Evolutionary conservation across 2,113 vertebrate species (phyloP), one percentile per base, ranked within the genome.

Genomic region (Toxotes chatareus): DNA sequence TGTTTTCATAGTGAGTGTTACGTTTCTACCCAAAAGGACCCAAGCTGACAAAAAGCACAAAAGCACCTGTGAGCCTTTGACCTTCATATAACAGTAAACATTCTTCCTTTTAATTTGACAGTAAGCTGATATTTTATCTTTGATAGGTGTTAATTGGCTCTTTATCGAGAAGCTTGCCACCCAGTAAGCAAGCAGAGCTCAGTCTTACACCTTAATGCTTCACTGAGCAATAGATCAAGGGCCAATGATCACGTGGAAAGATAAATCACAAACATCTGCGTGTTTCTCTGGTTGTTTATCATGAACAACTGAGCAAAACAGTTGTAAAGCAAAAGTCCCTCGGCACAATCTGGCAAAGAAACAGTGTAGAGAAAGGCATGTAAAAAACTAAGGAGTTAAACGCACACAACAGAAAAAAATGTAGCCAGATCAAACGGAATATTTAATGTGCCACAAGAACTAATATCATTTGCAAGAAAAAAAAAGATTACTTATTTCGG

Each of bases 391-490:
- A 67, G 11, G 17, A 23, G 44, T 5, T 12, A n/a, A 55, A 21
- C 10, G 40, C 13, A 76, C 5, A 72, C 23, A 5, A 36, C n/a
- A 27, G 6, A 55, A 62, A 27, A 53, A 49, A 61, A 63, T 47
- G 7, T 36, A 23, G 36, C 46, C 10, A 59, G 64, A n/a, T 67
- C 60, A 46, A 83, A 85, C 23, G 16, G n/a, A 36, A 47, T 31
- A 73, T 72, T 78, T 79, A 59, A 78, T 78, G 60, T 77, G 38
- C 79, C 49, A 31, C 21, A n/a, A 75, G 46, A 68, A 34, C 4
- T 23, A 47, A 71, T 56, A 49, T 55, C 9, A 75, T 62, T 53
- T 38, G 23, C 51, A 16, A 7, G 16, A 1, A 2, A 23, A 23
- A 57, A 69, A 47, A 56, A 44, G 16, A 74, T 74, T 44, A 63